Evolutionary conservation across 2,888 invertebrate species (phyloP), one percentile per base, ranked within the genome.

Genomic region (Allygus modestus): DNA sequence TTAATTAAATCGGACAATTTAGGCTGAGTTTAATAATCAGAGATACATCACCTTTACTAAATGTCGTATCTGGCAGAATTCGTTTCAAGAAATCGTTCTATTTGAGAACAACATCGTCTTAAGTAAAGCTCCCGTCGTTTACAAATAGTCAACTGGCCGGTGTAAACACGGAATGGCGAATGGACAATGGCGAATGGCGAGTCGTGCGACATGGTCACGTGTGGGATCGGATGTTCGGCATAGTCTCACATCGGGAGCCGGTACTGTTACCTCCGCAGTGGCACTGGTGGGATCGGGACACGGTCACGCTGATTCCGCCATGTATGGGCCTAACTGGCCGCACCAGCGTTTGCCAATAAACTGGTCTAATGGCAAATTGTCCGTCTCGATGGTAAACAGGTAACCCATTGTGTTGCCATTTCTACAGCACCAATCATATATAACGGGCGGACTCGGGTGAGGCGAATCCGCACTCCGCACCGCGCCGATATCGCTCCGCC

Each of bases 381-480:
- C 51, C 79, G 79, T 77, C 75, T 9, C 75, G 75, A 77, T 77
- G 75, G 75, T 77, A 77, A 58, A 58, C 79, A 79, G 79, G 79
- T 77, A 58, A 33, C 23, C 79, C 37, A 79, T 79, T 79, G 79
- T 79, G 58, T 58, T 73, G 79, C 51, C 54, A 79, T 79, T 79
- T 51, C 58, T 79, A 26, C 79, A 79, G 79, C 58, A 46, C 79
- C 79, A 79, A 79, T 79, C 79, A 79, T 79, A 79, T 79, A 79
- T 79, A 79, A 79, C 79, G 79, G 73, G n/a, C 15, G 37, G 17
- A 9, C 73, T 33, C 41, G 46, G 15, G 75, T 77, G 75, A 77
- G 46, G 46, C 75, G 75, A 77, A 77, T 77, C 46, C 51, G 71
- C 33, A 17, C 15, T n/a, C 33, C 28, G 23, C 61, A 26, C 26